Conservation (phyloP, 1,140 invertebrate genomes). For the Helicoverpa armigera region DNA sequence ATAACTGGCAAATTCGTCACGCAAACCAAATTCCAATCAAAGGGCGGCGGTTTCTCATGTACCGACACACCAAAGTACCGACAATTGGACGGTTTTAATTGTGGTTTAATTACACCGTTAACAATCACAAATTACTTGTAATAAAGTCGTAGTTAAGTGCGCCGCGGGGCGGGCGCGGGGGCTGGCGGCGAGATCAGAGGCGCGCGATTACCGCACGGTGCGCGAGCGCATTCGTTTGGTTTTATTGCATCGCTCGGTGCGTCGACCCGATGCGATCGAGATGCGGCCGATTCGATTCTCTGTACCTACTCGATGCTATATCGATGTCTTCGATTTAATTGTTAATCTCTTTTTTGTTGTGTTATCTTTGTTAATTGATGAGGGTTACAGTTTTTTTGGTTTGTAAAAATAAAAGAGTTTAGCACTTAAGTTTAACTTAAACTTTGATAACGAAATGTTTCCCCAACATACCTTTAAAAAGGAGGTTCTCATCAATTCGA, state of each 20-base stretch:
- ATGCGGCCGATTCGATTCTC: conserved; percentile 28
- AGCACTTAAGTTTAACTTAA: no score
- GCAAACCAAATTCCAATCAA: neutral
- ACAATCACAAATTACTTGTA: conserved; percentile 61
- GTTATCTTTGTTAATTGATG: conserved; percentile 7
- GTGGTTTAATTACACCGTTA: conserved; percentile 56
- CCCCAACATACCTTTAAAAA: neutral
- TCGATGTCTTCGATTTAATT: conserved; percentile 22
- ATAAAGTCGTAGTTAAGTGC: conserved; percentile 58
- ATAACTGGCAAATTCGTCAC: conserved; percentile 25
- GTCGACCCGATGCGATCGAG: conserved; percentile 56
- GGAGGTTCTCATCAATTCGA: no score
- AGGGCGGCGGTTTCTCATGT: conserved; percentile 25
- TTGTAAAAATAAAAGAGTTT: neutral
- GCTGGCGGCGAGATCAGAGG: conserved; percentile 63
- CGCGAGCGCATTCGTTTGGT: conserved; percentile 56
- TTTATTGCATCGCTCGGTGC: conserved; percentile 59
- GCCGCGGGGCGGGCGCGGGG: conserved; percentile 1
- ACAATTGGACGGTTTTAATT: conserved; percentile 48
- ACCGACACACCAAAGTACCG: conserved; percentile 11
- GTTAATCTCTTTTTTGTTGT: conserved; percentile 9
- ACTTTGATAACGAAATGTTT: neutral
- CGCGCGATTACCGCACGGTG: conserved; percentile 61
- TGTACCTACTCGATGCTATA: conserved; percentile 9
- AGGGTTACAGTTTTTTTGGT: neutral